phyloP scores from a whole-genome alignment of 2,888 invertebrate genomes.

The Molorchus minor region DNA sequence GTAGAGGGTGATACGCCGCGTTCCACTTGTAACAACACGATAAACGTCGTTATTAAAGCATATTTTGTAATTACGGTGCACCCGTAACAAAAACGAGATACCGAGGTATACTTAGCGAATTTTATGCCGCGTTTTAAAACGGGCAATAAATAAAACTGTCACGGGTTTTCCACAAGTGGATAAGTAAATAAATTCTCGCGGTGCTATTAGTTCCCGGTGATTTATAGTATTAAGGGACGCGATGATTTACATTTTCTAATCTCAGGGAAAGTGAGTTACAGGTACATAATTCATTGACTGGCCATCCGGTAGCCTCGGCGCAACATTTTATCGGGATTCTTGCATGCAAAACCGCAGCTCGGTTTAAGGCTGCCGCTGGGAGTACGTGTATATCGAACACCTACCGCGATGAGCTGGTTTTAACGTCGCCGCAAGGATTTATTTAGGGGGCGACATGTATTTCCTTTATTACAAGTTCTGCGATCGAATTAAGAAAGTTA shows the following conservation, averaged over 20 bases:
- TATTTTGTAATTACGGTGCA: slow-evolving; percentile 28
- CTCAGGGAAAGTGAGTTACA: slow-evolving; percentile 50
- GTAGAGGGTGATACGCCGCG: too few relatives aligned
- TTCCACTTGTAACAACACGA: slow-evolving; percentile 25
- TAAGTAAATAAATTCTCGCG: slow-evolving; percentile 41
- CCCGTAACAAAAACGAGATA: slow-evolving; percentile 36
- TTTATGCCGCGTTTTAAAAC: slow-evolving; percentile 33
- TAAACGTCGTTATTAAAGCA: slow-evolving; percentile 30
- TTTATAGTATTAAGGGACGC: slow-evolving; percentile 35
- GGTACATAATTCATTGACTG: slow-evolving; percentile 51
- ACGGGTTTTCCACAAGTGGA: slow-evolving; percentile 34
- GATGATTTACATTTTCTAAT: slow-evolving; percentile 52
- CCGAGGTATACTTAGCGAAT: slow-evolving; percentile 40
- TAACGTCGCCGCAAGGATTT: slow-evolving; percentile 48
- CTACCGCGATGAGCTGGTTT: slow-evolving; percentile 54
- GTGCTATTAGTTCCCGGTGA: slow-evolving; percentile 38
- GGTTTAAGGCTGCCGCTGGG: slow-evolving; percentile 32
- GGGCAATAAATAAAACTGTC: slow-evolving; percentile 38
- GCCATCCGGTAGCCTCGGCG: slow-evolving; percentile 55
- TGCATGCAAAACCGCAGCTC: slow-evolving; percentile 48
- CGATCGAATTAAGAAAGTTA: too few relatives aligned
- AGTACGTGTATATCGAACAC: slow-evolving; percentile 38
- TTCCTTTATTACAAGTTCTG: slow-evolving; percentile 26
- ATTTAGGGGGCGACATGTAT: slow-evolving; percentile 44
- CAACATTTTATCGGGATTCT: slow-evolving; percentile 52